These are phyloP conservation scores for Hirtodrosophila trivittata DNA, from an alignment of 2,888 invertebrate species.

Conservation along the genomic window DNA sequence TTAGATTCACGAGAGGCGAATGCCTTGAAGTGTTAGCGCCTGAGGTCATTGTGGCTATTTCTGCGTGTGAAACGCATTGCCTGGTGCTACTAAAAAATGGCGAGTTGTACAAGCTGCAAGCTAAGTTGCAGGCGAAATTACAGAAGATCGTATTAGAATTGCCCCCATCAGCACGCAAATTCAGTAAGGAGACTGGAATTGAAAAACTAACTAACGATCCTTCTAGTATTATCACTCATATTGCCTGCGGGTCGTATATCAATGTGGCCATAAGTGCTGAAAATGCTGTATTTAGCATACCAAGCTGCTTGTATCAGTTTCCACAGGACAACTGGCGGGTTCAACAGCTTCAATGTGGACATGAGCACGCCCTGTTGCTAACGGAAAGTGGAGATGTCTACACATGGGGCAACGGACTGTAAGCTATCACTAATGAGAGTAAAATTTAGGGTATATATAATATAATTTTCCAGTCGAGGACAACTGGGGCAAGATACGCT, in stretches of 20 bases:
- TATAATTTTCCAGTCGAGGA: conserved; percentile 87
- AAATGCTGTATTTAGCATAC: conserved; percentile 87
- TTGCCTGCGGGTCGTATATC: conserved; percentile 84
- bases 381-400: conserved; percentile 90
- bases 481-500: conserved; percentile 92
- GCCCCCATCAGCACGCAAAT: conserved; percentile 14
- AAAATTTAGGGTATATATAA: no score
- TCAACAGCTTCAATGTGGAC: conserved; percentile 89
- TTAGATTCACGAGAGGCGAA: conserved; percentile 42
- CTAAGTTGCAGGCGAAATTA: conserved; percentile 44
- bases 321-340: conserved; percentile 85
- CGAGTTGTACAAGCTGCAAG: conserved; percentile 68
- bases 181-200: conserved; percentile 72
- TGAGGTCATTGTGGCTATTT: conserved; percentile 62
- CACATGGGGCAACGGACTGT: conserved; percentile 94
- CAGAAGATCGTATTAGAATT: conserved; percentile 62
- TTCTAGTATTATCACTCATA: conserved; percentile 81
- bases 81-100: conserved; percentile 78
- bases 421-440: no score
- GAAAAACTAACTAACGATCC: conserved; percentile 27
- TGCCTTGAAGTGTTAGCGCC: conserved; percentile 53
- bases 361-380: conserved; percentile 91
- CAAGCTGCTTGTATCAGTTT: conserved; percentile 85
- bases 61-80: conserved; percentile 73
- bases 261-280: conserved; percentile 84